Base-by-base conservation (phyloP, 37 sponge, comb jelly and placozoan genomes). In the Hormiphora californensis region DNA sequence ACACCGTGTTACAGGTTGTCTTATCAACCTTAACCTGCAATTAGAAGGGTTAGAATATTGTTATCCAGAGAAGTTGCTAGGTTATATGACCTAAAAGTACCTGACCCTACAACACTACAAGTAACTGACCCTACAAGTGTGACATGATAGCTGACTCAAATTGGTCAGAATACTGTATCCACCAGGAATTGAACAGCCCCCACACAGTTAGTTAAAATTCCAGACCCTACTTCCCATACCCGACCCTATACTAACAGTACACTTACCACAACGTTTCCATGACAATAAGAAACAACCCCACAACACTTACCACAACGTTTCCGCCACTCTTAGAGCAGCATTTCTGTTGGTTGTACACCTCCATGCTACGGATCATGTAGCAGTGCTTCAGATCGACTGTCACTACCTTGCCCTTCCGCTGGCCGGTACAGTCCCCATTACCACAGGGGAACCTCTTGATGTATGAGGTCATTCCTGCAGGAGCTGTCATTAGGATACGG, bases 261-360 rank as follows among this genome's bases (percentile, higher is more conserved):
- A n/a, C n/a, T n/a, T n/a, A n/a, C n/a, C n/a, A n/a, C n/a, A n/a
- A n/a, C n/a, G n/a, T n/a, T n/a, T n/a, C n/a, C n/a, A n/a, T n/a
- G n/a, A n/a, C n/a, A n/a, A n/a, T n/a, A n/a, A n/a, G n/a, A n/a
- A n/a, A n/a, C n/a, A n/a, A 9, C 53, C 9, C 53, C 9, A 49
- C 53, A 49, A 49, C 17, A 57, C 61, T 57, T 57, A 57, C 61
- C 61, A 57, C 61, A 15, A 57, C 61, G 23, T 57, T 57, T 57
- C 61, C 61, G 61, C 61, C 61, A 15, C 61, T 57, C 61, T 57
- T 57, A 28, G 61, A 57, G n/a, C 61, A 57, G 61, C 61, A 57
- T 23, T 23, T 28, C 61, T 57, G 61, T 57, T 57, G n/a, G n/a
- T 57, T 57, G 61, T 57, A 57, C 17, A 57, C 21, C 61, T 57